Conservation (phyloP, 35 echinoderm and acorn worm genomes). For the Strongylocentrotus purpuratus region DNA sequence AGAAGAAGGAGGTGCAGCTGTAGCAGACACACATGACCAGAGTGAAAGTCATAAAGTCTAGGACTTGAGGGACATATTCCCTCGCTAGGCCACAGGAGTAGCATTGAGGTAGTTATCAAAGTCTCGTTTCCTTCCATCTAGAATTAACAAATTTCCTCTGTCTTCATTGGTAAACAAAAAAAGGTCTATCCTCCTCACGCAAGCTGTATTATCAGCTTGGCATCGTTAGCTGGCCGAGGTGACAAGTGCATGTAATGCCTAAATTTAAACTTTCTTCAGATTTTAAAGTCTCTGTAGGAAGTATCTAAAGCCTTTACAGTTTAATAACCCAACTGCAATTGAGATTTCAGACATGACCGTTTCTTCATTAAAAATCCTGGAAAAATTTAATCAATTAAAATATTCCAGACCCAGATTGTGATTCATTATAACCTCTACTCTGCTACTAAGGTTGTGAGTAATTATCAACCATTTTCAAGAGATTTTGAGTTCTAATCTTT, state of each 20-base stretch:
- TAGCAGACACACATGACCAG: background rate
- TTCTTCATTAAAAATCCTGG: background rate
- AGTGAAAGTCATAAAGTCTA: conserved; percentile 20
- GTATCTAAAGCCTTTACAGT: background rate
- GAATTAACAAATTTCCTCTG: conserved; percentile 28
- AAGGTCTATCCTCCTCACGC: background rate
- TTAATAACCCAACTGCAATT: background rate
- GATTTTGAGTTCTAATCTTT: too few species aligned
- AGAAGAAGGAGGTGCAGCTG: background rate
- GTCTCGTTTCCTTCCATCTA: conserved; percentile 23
- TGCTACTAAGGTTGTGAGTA: too few species aligned
- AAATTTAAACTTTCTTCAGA: background rate
- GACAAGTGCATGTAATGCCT: background rate
- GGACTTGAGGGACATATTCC: background rate
- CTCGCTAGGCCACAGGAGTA: background rate
- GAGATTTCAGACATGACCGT: background rate
- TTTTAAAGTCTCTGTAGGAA: background rate
- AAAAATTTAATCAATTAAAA: too few species aligned
- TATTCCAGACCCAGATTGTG: too few species aligned
- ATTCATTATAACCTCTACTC: too few species aligned
- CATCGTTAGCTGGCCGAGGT: background rate
- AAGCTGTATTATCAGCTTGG: background rate
- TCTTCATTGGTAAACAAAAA: conserved; percentile 22
- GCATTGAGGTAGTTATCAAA: conserved; percentile 40
- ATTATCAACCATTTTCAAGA: too few species aligned